These are phyloP conservation scores for Brachionus rotundiformis DNA, from an alignment of 1,140 invertebrate genomes.

Conservation along the genomic window DNA sequence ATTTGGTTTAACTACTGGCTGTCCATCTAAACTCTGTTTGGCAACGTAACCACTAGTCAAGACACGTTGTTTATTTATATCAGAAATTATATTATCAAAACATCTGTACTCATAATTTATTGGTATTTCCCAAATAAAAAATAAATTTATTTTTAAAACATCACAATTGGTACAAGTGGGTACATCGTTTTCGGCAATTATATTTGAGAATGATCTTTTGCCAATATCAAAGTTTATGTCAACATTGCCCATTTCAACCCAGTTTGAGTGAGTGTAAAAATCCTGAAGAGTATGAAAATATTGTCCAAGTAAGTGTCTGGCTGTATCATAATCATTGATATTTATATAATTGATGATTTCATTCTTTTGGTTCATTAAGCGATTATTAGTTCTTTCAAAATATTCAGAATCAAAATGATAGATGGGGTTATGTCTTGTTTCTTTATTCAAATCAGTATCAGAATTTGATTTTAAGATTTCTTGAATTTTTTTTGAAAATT, in stretches of 20 bases:
- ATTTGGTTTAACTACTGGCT: not conserved
- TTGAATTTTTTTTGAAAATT: not conserved
- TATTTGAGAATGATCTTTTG: not conserved
- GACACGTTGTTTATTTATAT: not conserved
- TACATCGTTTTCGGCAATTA: not conserved
- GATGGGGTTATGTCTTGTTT: not conserved
- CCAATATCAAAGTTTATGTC: conserved; percentile 13
- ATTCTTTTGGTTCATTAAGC: not conserved
- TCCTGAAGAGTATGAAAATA: conserved; percentile 44
- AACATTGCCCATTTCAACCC: conserved; percentile 32
- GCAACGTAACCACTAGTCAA: not conserved
- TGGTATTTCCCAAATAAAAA: no score
- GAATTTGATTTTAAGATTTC: not conserved
- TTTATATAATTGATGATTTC: not conserved
- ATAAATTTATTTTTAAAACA: not conserved
- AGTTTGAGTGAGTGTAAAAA: conserved; percentile 48
- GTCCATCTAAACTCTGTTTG: not conserved
- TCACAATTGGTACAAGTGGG: not conserved
- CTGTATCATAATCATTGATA: not conserved
- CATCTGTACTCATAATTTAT: no score
- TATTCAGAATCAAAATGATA: conserved; percentile 42
- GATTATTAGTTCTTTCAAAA: not conserved
- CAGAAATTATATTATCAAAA: not conserved
- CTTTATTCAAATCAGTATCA: not conserved
- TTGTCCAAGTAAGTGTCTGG: not conserved